Evolutionary conservation across 2,888 invertebrate genomes (phyloP).

Genomic region (Archaeoteleia sp.): DNA sequence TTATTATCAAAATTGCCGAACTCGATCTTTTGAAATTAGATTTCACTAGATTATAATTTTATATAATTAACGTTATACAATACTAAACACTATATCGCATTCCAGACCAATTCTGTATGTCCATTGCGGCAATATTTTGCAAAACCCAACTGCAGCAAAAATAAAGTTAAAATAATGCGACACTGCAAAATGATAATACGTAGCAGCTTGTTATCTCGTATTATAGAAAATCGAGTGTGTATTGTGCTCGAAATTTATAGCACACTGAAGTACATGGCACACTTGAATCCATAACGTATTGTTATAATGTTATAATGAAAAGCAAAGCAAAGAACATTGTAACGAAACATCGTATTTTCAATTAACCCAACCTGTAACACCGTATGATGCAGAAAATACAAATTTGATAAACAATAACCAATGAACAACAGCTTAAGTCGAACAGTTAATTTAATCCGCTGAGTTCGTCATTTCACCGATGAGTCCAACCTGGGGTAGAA

Average conservation of each 20-base stretch:
- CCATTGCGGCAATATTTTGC: constrained; percentile 15
- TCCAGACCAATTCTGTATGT: constrained; percentile 5
- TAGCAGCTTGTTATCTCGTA: constrained; percentile 24
- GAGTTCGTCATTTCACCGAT: too few species aligned
- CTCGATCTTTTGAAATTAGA: constrained; percentile 4
- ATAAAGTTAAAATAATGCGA: constrained; percentile 3
- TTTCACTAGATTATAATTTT: constrained; percentile 18
- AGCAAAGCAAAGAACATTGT: too few species aligned
- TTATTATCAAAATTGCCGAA: constrained; percentile 8
- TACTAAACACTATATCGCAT: constrained; percentile 1
- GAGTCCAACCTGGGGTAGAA: too few species aligned
- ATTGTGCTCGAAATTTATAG: constrained; percentile 26
- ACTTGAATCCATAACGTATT: constrained; percentile 15
- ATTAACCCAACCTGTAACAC: constrained; percentile 6
- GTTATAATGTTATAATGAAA: constrained; percentile 11
- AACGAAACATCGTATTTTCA: constrained; percentile 1
- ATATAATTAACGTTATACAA: constrained; percentile 12
- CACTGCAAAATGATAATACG: constrained; percentile 23
- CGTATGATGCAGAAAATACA: not conserved
- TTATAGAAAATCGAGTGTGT: constrained; percentile 1
- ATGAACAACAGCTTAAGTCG: constrained; percentile 7
- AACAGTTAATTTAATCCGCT: too few species aligned
- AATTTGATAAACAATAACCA: constrained; percentile 12
- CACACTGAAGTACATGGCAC: constrained; percentile 11
- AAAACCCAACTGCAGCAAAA: constrained; percentile 10